Conservation (phyloP, 2,797 vertebrate genomes). For the Acanthurus tractus region DNA sequence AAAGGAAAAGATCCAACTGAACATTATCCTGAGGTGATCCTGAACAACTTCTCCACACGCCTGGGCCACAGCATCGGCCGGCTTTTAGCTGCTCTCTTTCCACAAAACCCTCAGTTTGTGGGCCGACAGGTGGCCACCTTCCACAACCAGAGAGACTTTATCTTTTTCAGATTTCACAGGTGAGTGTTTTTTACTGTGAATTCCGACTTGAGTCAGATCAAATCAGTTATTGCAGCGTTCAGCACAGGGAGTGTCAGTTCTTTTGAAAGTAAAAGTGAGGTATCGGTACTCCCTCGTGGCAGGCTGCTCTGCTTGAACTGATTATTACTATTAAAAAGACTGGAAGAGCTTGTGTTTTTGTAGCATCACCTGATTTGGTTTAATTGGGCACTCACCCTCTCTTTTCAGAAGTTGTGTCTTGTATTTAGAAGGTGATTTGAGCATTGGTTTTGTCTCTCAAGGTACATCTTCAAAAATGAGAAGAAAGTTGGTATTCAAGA, state of each 20-base stretch:
- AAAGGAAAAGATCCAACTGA: slow-evolving; percentile 93
- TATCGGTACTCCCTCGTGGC: too few species aligned
- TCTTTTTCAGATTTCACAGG: slow-evolving; percentile 99
- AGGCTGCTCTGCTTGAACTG: too few species aligned
- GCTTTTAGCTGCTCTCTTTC: slow-evolving; percentile 95
- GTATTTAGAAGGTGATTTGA: not conserved
- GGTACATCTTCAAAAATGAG: slow-evolving; percentile 99
- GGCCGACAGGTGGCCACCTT: slow-evolving; percentile 98
- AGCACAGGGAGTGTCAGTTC: too few species aligned
- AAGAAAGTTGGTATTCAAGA: slow-evolving; percentile 99
- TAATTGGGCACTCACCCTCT: too few species aligned
- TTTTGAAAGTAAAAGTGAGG: too few species aligned
- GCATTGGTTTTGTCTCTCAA: slow-evolving; percentile 49
- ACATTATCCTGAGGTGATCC: slow-evolving; percentile 94
- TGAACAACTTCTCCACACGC: slow-evolving; percentile 97
- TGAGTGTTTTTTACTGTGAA: slow-evolving; percentile 61
- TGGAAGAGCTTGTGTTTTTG: too few species aligned
- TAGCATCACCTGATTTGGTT: too few species aligned
- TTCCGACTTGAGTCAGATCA: not conserved
- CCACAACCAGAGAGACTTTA: slow-evolving; percentile 97
- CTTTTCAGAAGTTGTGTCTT: not conserved
- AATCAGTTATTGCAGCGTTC: too few species aligned
- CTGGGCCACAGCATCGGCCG: slow-evolving; percentile 94
- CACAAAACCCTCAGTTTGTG: slow-evolving; percentile 94
- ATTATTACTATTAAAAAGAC: too few species aligned